phyloP scores from a whole-genome alignment of 2,113 vertebrate genomes.

The Caranx ignobilis region DNA sequence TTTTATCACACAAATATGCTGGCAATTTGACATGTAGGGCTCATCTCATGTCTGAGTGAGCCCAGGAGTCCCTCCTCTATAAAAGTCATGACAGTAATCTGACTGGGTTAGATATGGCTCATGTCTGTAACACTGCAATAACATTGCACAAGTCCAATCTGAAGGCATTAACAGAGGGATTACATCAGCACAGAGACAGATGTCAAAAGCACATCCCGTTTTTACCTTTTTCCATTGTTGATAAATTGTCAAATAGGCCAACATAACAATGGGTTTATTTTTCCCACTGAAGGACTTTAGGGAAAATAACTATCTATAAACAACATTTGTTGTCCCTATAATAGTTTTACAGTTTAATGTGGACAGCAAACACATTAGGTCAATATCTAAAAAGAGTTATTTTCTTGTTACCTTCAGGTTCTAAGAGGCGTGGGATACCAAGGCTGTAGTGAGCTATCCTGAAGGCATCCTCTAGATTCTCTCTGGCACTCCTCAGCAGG shows the following conservation, averaged over 20 bases:
- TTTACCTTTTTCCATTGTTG: too few relatives aligned
- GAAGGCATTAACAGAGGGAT: neutral
- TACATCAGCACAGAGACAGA: neutral
- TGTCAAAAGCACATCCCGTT: neutral
- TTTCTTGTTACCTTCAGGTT: slow-evolving; percentile 90
- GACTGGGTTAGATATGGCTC: neutral
- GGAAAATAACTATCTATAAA: neutral
- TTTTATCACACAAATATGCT: neutral
- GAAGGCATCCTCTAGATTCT: slow-evolving; percentile 95
- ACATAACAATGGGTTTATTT: too few relatives aligned
- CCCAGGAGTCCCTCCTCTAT: neutral
- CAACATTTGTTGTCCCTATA: neutral
- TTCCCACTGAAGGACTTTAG: too few relatives aligned
- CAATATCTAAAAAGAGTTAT: neutral
- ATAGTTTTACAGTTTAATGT: too few relatives aligned
- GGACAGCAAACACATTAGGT: neutral
- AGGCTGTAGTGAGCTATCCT: slow-evolving; percentile 90
- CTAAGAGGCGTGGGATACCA: slow-evolving; percentile 92
- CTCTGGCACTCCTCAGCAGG: slow-evolving; percentile 86
- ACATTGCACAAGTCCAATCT: neutral
- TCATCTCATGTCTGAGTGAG: neutral
- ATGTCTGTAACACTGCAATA: neutral
- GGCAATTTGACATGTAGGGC: neutral
- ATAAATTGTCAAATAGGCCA: too few relatives aligned
- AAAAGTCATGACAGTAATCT: neutral